Evolutionary conservation across 2,888 invertebrate genomes (phyloP).

Genomic region (Noctua pronuba): DNA sequence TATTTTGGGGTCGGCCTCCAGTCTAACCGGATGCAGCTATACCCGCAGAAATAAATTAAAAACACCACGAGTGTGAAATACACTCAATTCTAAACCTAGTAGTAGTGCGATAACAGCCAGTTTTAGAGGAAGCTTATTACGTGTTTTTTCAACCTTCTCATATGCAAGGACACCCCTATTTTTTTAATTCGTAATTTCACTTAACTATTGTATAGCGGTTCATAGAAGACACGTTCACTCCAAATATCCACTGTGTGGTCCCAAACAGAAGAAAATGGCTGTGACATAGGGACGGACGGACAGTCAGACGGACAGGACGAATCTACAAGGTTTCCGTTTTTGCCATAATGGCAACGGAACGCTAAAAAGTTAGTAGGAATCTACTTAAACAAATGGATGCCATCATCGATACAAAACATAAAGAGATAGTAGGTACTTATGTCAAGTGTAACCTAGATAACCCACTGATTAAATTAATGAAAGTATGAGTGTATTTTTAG

Average conservation of each 20-base stretch:
- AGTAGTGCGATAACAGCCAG: no score
- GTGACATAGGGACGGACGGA: neutral
- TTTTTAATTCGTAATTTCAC: no score
- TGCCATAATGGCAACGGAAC: neutral
- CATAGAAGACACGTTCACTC: no score
- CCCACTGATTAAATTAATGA: conserved; percentile 14
- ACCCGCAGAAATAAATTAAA: no score
- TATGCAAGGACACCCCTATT: no score
- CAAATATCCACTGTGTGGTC: no score
- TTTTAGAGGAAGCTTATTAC: no score
- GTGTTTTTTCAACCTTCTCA: no score
- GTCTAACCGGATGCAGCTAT: neutral
- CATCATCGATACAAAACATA: neutral
- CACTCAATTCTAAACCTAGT: no score
- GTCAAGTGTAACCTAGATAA: conserved; percentile 1
- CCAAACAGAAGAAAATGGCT: neutral
- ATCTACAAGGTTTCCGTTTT: neutral
- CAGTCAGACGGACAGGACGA: neutral
- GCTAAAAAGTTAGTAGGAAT: neutral
- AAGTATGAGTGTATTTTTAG: neutral
- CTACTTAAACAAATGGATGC: neutral
- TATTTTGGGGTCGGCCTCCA: neutral
- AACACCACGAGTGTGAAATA: no score
- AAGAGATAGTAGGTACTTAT: neutral
- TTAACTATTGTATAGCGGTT: no score